phyloP scores from a whole-genome alignment of 2,888 invertebrate species.

The Meiosimyza decipiens region DNA sequence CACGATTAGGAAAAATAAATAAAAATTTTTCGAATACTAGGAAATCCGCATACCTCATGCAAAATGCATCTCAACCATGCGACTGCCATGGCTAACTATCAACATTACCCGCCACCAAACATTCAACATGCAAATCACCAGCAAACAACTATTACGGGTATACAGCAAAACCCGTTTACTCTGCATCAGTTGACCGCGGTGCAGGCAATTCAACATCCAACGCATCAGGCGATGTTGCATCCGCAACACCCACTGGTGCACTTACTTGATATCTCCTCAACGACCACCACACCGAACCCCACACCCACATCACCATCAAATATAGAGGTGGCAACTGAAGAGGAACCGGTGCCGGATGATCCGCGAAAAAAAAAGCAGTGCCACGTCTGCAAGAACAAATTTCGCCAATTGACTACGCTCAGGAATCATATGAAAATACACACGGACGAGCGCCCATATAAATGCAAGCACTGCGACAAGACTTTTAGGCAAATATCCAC shows the following conservation, averaged over 20 bases:
- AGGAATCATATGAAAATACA: constrained; percentile 64
- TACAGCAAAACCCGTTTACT: constrained; percentile 60
- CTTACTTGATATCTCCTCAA: constrained; percentile 60
- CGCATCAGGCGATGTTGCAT: constrained; percentile 62
- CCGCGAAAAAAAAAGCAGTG: constrained; percentile 63
- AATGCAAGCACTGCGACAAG: constrained; percentile 62
- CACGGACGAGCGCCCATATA: constrained; percentile 61
- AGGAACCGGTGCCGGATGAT: constrained; percentile 58
- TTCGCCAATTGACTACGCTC: constrained; percentile 61
- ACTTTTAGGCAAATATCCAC: constrained; percentile 63
- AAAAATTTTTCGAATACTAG: constrained; percentile 30
- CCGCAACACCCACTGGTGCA: constrained; percentile 62
- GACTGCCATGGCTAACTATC: constrained; percentile 62
- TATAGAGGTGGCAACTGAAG: constrained; percentile 58
- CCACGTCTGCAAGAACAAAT: constrained; percentile 63
- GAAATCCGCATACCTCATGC: constrained; percentile 56
- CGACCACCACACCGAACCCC: constrained; percentile 57
- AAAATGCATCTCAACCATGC: constrained; percentile 63
- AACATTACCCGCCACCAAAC: constrained; percentile 61
- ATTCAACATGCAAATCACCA: constrained; percentile 55
- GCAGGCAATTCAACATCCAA: constrained; percentile 63
- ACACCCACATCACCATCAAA: constrained; percentile 61
- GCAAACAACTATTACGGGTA: constrained; percentile 58
- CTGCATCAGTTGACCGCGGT: constrained; percentile 61
- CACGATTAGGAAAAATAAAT: constrained; percentile 23